Evolutionary conservation across 2,888 invertebrate species (phyloP).

Genomic region (Papilio gigon): DNA sequence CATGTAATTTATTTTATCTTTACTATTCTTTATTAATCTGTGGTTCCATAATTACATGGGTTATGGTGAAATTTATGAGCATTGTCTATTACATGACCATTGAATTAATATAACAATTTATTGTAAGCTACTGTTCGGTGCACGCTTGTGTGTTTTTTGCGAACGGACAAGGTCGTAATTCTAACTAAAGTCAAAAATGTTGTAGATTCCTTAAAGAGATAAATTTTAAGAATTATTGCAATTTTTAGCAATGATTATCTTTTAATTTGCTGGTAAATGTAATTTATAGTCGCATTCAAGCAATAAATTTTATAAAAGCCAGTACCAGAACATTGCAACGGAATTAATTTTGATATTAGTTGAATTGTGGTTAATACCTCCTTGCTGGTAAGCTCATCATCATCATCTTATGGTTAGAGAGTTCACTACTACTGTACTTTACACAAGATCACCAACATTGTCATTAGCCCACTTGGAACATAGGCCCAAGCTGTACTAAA

Average conservation of each 20-base stretch:
- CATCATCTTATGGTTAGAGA: too few species aligned
- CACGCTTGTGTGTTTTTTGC: not conserved
- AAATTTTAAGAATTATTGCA: constrained; percentile 20
- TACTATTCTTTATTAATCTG: constrained; percentile 24
- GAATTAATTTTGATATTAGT: not conserved
- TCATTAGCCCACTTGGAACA: too few species aligned
- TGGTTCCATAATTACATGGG: constrained; percentile 19
- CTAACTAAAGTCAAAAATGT: constrained; percentile 30
- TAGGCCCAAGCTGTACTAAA: too few species aligned
- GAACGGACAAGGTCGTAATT: not conserved
- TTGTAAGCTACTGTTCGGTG: constrained; percentile 4
- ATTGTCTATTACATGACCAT: constrained; percentile 28
- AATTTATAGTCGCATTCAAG: constrained; percentile 41
- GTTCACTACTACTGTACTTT: not conserved
- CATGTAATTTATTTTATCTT: constrained; percentile 41
- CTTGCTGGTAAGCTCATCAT: too few species aligned
- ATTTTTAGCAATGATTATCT: constrained; percentile 10
- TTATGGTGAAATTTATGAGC: constrained; percentile 35
- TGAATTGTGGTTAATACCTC: too few species aligned
- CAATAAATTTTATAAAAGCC: constrained; percentile 30
- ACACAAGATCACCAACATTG: too few species aligned
- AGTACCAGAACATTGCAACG: not conserved
- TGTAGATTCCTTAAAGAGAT: constrained; percentile 21
- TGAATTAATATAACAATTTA: constrained; percentile 15
- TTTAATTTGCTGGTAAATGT: constrained; percentile 28